Evolutionary conservation across 64 coral and sea anemone species (phyloP).

Genomic region (Porites australiensis): DNA sequence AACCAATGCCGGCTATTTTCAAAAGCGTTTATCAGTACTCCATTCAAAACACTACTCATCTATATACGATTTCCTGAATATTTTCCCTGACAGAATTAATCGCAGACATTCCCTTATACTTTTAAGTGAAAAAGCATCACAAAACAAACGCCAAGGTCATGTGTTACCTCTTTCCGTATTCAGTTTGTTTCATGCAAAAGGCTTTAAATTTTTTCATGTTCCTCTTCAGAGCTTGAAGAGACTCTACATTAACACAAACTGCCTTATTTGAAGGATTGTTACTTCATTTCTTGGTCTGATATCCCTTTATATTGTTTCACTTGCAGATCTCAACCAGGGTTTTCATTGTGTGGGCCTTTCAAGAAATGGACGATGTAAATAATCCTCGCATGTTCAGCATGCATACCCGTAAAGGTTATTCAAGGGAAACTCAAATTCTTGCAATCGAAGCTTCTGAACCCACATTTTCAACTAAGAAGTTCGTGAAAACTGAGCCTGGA

Average conservation of each 20-base stretch:
- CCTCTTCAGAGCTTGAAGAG: too few species aligned
- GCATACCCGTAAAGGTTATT: slow-evolving; percentile 10
- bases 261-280: not conserved
- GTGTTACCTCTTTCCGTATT: too few species aligned
- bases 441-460: not conserved
- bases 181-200: too few species aligned
- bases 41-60: too few species aligned
- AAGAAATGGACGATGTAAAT: slow-evolving; percentile 9
- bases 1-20: too few species aligned
- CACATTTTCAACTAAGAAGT: not conserved
- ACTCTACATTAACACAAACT: not conserved
- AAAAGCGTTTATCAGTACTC: too few species aligned
- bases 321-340: slow-evolving; percentile 2
- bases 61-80: too few species aligned
- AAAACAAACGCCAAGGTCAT: too few species aligned
- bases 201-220: too few species aligned
- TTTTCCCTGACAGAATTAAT: too few species aligned
- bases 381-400: slow-evolving; percentile 11
- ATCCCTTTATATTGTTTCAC: not conserved
- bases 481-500: not conserved
- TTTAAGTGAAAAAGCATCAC: too few species aligned
- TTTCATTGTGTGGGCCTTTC: slow-evolving; percentile 19
- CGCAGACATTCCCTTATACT: too few species aligned
- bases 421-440: not conserved
- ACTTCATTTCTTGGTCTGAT: not conserved